A percentile compares a stretch with the other conserved stretches of the same genome.
Evolutionary conservation across 2,888 invertebrate genomes (phyloP).

Genomic region (Liodrosophila aerea): DNA sequence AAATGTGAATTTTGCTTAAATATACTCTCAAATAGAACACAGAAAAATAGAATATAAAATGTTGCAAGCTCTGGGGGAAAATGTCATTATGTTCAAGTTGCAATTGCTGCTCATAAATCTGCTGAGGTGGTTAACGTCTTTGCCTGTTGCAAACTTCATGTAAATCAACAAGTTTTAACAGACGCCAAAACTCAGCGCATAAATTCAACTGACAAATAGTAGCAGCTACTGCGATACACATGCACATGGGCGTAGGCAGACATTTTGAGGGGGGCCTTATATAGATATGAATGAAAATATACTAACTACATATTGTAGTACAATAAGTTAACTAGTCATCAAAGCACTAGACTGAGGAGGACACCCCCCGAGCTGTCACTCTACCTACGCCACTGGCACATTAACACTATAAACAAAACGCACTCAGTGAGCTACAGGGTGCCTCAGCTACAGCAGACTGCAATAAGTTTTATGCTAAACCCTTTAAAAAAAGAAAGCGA

Average conservation of each 20-base stretch:
- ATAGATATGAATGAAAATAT: too few species aligned
- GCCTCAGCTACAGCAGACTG: neutral
- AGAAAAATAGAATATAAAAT: too few species aligned
- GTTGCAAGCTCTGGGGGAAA: too few species aligned
- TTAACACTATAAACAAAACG: conserved; percentile 47
- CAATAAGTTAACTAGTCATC: too few species aligned
- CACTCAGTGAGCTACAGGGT: neutral
- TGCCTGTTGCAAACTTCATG: neutral
- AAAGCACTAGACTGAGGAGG: too few species aligned
- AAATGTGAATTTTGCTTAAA: too few species aligned
- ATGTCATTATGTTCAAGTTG: neutral
- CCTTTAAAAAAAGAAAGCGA: conserved; percentile 22
- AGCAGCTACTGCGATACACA: neutral
- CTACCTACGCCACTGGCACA: conserved; percentile 25
- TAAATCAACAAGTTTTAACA: conserved; percentile 64
- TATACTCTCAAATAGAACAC: too few species aligned
- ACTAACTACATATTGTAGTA: too few species aligned
- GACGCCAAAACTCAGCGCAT: conserved; percentile 30
- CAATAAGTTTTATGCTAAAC: conserved; percentile 2
- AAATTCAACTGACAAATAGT: conserved; percentile 42
- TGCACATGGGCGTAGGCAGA: neutral
- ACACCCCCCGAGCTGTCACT: too few species aligned
- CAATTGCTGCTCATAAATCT: conserved; percentile 17
- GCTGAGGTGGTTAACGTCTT: conserved; percentile 15
- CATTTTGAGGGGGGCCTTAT: neutral